Percentiles rank a stretch among this genome's conserved stretches.
Evolutionary conservation across 2,888 invertebrate species (phyloP).

Genomic region (Anagyrus pseudococci): DNA sequence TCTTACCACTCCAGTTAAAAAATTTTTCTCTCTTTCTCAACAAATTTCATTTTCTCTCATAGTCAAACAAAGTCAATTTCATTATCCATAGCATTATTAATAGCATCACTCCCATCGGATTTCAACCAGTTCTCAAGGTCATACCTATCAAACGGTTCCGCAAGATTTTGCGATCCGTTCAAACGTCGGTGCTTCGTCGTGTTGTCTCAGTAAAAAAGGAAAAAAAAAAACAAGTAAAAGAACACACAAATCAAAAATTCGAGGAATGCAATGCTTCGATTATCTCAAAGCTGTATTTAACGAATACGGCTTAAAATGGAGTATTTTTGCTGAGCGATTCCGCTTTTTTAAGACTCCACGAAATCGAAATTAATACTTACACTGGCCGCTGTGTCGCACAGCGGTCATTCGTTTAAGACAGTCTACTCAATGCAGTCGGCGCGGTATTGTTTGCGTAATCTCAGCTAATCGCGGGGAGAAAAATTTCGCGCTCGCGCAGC

Average conservation of each 20-base stretch:
- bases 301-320: conserved; percentile 31
- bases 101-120: conserved; percentile 1
- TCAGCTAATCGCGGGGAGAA: conserved; percentile 31
- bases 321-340: conserved; percentile 35
- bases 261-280: conserved; percentile 38
- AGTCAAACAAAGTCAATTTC: conserved; percentile 7
- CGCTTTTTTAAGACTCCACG: conserved; percentile 33
- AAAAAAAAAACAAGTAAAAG: neutral
- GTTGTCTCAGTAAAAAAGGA: conserved; percentile 22
- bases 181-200: conserved; percentile 31
- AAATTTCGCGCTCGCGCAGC: conserved; percentile 30
- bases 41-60: conserved; percentile 12
- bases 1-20: conserved; percentile 12
- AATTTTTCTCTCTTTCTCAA: conserved; percentile 18
- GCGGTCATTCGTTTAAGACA: conserved; percentile 39
- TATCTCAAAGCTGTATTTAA: conserved; percentile 31
- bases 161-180: conserved; percentile 2
- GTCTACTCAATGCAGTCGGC: conserved; percentile 46
- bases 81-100: too few species aligned
- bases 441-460: conserved; percentile 38
- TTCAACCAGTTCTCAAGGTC: neutral
- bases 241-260: conserved; percentile 32
- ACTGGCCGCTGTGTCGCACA: conserved; percentile 34
- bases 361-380: conserved; percentile 44
- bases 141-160: conserved; percentile 5